Evolutionary conservation across 2,888 invertebrate genomes (phyloP), one percentile per base, ranked within the genome.

Genomic region (Coecobrya sp.): DNA sequence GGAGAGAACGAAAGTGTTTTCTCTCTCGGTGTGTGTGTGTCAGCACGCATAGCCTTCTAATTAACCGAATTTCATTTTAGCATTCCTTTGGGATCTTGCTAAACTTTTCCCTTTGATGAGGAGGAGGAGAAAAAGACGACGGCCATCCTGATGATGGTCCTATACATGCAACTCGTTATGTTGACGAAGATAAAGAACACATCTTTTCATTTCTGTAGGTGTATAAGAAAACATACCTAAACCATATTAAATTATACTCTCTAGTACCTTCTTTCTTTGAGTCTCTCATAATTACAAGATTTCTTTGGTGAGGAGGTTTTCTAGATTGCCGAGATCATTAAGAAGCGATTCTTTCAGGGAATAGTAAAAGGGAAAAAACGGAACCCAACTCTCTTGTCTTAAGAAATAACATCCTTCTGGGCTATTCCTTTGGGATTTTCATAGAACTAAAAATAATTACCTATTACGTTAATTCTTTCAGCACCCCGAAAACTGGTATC

Each of bases 61-160:
- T 89, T 89, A 89, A 89, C 84, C 89, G 84, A 84, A 85, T 89
- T 89, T 84, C 89, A 89, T 89, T 89, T 89, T 55, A 89, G 73
- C 70, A 68, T 73, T 84, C 89, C 89, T 84, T 89, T 70, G 89
- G 89, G 82, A 89, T 11, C 89, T 70, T 16, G 30, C 22, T 55
- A 68, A 89, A 89, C 89, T 89, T 89, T 89, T 68, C 89, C n/a
- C 62, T 89, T 89, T 89, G 89, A 89, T 89, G 89, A 82, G 13
- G 68, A 65, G 22, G 62, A 30, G n/a, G 59, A 42, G 59, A 59
- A 59, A 19, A 59, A 10, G 73, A 73, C 73, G 36, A 42, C 36
- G 49, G 22, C 62, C 0, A 49, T 73, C 55, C 16, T 76, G 42
- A 36, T 89, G 82, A 82, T 89, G 27, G 82, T 30, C 76, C 59